These are phyloP conservation scores for Leucophenga maculata DNA, from an alignment of 2,888 invertebrate species.

Conservation along the genomic window DNA sequence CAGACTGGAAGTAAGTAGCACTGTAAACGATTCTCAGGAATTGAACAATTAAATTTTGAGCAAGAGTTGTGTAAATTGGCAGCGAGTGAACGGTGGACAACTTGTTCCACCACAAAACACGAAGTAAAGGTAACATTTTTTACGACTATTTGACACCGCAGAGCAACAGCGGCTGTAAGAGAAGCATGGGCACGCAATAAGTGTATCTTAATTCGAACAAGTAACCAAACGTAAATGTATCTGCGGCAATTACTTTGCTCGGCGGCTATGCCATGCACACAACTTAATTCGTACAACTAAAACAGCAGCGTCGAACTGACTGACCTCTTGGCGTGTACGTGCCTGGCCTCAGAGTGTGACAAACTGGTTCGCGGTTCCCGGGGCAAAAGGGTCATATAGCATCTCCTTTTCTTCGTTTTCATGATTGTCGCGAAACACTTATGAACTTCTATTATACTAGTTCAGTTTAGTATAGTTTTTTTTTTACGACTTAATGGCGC, in stretches of 20 bases:
- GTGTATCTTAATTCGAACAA: neutral
- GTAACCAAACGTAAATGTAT: conserved; percentile 10
- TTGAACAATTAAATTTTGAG: conserved; percentile 58
- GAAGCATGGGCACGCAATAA: conserved; percentile 11
- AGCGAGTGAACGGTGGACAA: conserved; percentile 30
- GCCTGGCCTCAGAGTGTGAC: conserved; percentile 69
- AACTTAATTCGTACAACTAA: neutral
- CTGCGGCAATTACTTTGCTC: neutral
- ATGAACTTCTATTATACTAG: conserved; percentile 27
- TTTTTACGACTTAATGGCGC: conserved; percentile 62
- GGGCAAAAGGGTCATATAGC: neutral
- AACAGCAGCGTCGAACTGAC: neutral
- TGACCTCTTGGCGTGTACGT: conserved; percentile 62
- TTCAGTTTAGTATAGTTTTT: conserved; percentile 44
- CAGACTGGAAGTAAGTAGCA: neutral
- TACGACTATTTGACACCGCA: conserved; percentile 53
- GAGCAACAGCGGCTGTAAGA: conserved; percentile 45
- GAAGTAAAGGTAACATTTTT: conserved; percentile 39
- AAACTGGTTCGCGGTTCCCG: conserved; percentile 57
- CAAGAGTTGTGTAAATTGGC: conserved; percentile 46
- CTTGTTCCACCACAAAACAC: conserved; percentile 52
- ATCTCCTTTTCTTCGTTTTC: neutral
- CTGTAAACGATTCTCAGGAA: conserved; percentile 19
- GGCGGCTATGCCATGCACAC: neutral
- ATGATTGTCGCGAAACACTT: neutral